Percentiles rank a stretch among this genome's conserved stretches.
Evolutionary conservation across 2,113 vertebrate genomes (phyloP).

Genomic region (Nothobranchius kuhntae): DNA sequence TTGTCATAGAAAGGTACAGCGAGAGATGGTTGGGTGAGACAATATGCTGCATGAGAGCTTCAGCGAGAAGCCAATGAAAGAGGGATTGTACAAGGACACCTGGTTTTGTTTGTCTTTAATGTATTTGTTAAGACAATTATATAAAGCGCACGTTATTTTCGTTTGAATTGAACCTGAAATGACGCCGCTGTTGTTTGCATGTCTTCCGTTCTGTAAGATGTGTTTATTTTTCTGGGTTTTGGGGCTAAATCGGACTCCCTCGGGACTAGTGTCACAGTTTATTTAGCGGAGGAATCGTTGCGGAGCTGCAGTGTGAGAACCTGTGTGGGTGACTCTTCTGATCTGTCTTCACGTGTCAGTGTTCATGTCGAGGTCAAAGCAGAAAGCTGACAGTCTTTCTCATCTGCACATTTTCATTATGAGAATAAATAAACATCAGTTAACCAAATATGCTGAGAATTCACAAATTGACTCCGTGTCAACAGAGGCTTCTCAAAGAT

Average conservation of each 20-base stretch:
- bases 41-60: constrained; percentile 12
- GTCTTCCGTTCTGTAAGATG: too few species aligned
- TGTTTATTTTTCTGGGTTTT: constrained; percentile 26
- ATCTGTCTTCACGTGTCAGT: constrained; percentile 21
- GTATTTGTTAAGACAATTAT: constrained; percentile 28
- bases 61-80: constrained; percentile 28
- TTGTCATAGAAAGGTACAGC: constrained; percentile 28
- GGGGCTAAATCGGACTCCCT: constrained; percentile 44
- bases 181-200: too few species aligned
- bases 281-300: constrained; percentile 28
- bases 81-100: constrained; percentile 50
- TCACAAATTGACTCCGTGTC: constrained; percentile 39
- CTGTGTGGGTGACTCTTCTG: constrained; percentile 25
- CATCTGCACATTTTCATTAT: too few species aligned
- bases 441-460: constrained; percentile 44
- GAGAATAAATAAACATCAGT: constrained; percentile 20
- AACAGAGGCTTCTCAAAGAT: constrained; percentile 46
- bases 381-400: constrained; percentile 8
- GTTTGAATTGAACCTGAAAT: not conserved
- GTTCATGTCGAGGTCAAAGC: constrained; percentile 33
- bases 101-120: constrained; percentile 31
- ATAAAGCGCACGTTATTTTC: constrained; percentile 32
- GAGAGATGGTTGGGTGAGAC: constrained; percentile 15
- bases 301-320: constrained; percentile 22
- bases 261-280: constrained; percentile 35